These are phyloP conservation scores for Acanthopleura granulata DNA, from an alignment of 2,888 invertebrate species.

Conservation along the genomic window DNA sequence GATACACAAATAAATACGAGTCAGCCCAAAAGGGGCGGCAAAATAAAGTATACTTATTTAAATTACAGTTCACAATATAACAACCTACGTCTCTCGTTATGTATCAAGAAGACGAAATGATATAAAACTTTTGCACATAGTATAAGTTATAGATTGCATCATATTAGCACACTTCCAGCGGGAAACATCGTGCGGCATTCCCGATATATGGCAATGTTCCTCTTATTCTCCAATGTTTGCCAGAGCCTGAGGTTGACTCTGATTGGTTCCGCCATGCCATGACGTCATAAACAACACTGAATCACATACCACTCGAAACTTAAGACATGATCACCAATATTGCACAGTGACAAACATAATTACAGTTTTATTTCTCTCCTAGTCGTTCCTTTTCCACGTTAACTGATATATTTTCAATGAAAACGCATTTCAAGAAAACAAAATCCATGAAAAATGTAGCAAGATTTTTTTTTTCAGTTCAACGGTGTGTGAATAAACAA, in stretches of 20 bases:
- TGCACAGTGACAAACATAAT: background rate
- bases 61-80: constrained; percentile 16
- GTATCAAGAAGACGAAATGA: constrained; percentile 14
- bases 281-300: constrained; percentile 18
- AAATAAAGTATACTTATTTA: background rate
- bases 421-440: background rate
- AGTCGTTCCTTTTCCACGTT: too few species aligned
- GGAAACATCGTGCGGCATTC: background rate
- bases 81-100: background rate
- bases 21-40: constrained; percentile 6
- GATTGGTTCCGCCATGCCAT: constrained; percentile 12
- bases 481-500: background rate
- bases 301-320: constrained; percentile 11
- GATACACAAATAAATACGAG: constrained; percentile 14
- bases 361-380: background rate
- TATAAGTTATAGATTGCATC: constrained; percentile 11
- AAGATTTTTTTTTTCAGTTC: background rate
- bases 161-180: background rate
- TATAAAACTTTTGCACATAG: constrained; percentile 14
- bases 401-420: background rate
- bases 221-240: background rate
- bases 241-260: background rate
- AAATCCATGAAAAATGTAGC: background rate
- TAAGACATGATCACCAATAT: background rate
- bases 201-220: constrained; percentile 1